Evolutionary conservation across 2,888 invertebrate species (phyloP), one percentile per base, ranked within the genome.

Genomic region (Aspidiotus rigidus): DNA sequence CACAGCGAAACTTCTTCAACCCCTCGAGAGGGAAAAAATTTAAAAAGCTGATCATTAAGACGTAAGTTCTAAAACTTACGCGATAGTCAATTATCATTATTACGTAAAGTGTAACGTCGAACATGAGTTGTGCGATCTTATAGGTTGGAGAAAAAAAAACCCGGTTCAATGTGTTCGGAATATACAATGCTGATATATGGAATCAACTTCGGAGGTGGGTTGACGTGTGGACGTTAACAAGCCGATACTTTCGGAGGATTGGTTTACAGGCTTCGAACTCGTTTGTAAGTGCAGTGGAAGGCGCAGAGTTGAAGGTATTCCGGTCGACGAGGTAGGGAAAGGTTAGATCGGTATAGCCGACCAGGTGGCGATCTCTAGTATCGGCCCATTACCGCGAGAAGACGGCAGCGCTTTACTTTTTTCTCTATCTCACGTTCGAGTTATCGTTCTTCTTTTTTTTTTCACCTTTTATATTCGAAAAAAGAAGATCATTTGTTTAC

Each of bases 211-310:
- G 56, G 56, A 66, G 66, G 66, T 66, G 66, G 66, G 66, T 66
- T 66, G 66, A 66, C 57, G 66, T 66, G 66, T 66, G 66, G 66
- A 66, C 66, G 66, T 66, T 66, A 66, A 66, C 66, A 57, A 66
- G 56, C 57, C 66, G 66, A 66, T 66, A 66, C 66, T 66, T 66
- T 66, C 66, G 66, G 66, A 66, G 66, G 66, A 66, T 66, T 66
- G 66, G 66, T 66, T 66, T 57, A 57, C 66, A 66, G 42, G 66
- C 66, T 56, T 66, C 66, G 66, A 66, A 66, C 57, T 41, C 66
- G 66, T 57, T 57, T 57, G 28, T 28, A 28, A 28, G 28, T 28
- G 66, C 54, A 64, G 64, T 54, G 64, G 64, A 64, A 64, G 64
- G 64, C 64, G 66, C 66, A 57, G 40, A 13, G 41, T 28, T 16